Percentiles rank a stretch among this genome's conserved stretches.
Evolutionary conservation across 2,797 vertebrate genomes (phyloP).

Genomic region (Hyperoplus immaculatus): DNA sequence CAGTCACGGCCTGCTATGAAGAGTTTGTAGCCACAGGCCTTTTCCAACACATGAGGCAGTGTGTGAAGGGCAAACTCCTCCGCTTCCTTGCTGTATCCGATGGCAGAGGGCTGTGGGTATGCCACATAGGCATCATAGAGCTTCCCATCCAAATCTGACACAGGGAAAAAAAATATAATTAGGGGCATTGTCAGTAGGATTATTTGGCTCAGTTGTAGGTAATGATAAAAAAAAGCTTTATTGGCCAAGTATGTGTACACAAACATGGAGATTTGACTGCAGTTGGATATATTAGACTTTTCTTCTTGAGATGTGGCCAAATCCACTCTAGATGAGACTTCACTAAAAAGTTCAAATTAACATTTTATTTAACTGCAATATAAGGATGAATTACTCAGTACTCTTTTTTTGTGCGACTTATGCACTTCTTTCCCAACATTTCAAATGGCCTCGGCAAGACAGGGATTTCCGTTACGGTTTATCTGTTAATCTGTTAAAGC

Average conservation of each 20-base stretch:
- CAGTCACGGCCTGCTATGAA: conserved; percentile 92
- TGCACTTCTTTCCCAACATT: neutral
- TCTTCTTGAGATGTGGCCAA: too few relatives aligned
- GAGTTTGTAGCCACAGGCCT: conserved; percentile 90
- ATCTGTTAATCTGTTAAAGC: neutral
- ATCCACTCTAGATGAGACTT: too few relatives aligned
- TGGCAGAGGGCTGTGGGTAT: conserved; percentile 82
- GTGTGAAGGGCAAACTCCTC: conserved; percentile 89
- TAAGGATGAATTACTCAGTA: neutral
- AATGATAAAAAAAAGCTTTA: too few relatives aligned
- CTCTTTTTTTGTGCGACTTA: neutral
- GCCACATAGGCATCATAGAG: conserved; percentile 92
- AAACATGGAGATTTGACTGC: too few relatives aligned
- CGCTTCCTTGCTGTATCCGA: conserved; percentile 74
- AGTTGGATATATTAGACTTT: too few relatives aligned
- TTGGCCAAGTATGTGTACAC: too few relatives aligned
- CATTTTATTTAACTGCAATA: too few relatives aligned
- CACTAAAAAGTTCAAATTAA: too few relatives aligned
- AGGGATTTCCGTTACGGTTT: neutral
- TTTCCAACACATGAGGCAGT: conserved; percentile 91
- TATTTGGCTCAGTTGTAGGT: too few relatives aligned
- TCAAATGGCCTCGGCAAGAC: neutral
- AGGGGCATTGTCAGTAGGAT: neutral
- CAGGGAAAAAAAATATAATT: neutral
- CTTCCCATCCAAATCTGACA: conserved; percentile 89